Evolutionary conservation across 2,113 vertebrate genomes (phyloP).

Genomic region (Diadophis punctatus): DNA sequence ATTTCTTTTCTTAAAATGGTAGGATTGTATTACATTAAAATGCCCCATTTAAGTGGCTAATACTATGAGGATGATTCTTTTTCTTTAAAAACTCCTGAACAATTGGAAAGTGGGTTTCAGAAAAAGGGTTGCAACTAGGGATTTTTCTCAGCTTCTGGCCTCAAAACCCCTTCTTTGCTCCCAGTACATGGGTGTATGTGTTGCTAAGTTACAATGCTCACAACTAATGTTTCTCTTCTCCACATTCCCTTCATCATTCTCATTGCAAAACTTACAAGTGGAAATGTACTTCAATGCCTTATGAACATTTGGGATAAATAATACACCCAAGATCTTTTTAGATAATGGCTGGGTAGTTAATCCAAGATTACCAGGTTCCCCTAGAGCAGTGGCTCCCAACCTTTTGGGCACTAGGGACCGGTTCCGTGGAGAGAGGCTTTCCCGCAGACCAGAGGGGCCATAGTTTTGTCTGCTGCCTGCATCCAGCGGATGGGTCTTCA

Average conservation of each 20-base stretch:
- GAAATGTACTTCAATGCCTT: background rate
- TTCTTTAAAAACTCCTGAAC: background rate
- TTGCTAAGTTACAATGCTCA: background rate
- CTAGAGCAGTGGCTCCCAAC: too few relatives aligned
- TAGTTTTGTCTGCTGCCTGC: too few relatives aligned
- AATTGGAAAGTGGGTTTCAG: background rate
- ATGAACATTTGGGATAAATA: background rate
- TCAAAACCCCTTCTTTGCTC: background rate
- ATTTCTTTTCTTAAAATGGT: background rate
- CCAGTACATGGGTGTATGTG: background rate
- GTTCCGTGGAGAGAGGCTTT: too few relatives aligned
- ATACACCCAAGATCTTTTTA: background rate
- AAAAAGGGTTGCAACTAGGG: background rate
- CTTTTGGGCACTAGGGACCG: too few relatives aligned
- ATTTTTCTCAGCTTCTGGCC: background rate
- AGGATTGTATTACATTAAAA: background rate
- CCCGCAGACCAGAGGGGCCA: too few relatives aligned
- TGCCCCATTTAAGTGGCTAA: background rate
- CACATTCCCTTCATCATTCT: background rate
- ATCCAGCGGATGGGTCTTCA: accelerated
- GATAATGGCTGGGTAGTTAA: background rate
- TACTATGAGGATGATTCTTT: background rate
- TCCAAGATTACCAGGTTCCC: background rate
- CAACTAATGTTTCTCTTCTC: background rate
- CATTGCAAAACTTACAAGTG: background rate